Percentiles rank a stretch among this genome's conserved stretches.
Conservation (phyloP, 2,113 vertebrate genomes). For the Recurvirostra avosetta region DNA sequence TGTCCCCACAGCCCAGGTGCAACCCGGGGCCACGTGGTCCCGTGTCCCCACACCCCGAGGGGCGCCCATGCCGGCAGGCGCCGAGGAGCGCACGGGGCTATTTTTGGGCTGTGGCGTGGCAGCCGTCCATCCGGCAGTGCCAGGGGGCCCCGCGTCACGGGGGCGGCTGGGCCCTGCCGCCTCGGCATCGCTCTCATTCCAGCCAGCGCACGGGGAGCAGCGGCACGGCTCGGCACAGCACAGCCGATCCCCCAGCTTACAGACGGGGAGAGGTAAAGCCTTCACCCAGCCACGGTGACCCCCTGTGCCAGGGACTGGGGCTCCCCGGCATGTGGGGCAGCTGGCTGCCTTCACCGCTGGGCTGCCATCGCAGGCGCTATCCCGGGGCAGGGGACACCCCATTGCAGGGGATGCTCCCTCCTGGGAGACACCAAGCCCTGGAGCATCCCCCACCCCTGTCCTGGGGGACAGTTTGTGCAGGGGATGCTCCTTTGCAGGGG, state of each 20-base stretch:
- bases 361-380: not conserved
- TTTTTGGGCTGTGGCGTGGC: slow-evolving; percentile 7
- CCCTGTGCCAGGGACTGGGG: not conserved
- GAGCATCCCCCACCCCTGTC: not conserved
- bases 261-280: slow-evolving; percentile 23
- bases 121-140: not conserved
- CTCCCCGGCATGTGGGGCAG: not conserved
- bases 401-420: not conserved
- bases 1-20: not conserved
- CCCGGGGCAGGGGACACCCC: not conserved
- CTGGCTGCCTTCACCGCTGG: not conserved
- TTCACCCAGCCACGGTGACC: not conserved
- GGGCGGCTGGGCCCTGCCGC: not conserved
- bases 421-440: not conserved
- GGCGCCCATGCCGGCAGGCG: not conserved
- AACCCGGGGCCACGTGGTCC: accelerated
- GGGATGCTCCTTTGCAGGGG: no score
- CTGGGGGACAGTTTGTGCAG: not conserved
- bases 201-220: not conserved
- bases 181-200: not conserved
- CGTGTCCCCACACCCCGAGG: not conserved
- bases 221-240: not conserved
- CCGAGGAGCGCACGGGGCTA: not conserved
- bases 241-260: not conserved
- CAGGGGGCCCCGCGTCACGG: slow-evolving; percentile 19